phyloP scores from a whole-genome alignment of 2,113 vertebrate species.

The Solenodon paradoxus region DNA sequence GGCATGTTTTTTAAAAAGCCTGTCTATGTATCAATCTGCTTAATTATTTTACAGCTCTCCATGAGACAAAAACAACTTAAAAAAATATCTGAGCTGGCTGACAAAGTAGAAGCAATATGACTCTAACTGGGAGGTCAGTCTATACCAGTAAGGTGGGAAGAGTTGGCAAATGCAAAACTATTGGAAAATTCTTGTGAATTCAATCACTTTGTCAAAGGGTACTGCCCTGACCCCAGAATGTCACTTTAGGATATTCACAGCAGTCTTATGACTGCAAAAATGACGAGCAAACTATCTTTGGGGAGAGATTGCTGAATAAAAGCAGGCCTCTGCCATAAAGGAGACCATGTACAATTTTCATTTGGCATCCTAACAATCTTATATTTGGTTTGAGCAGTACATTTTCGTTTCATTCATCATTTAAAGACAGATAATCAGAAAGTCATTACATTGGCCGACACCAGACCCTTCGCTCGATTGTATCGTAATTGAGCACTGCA shows the following conservation, averaged over 20 bases:
- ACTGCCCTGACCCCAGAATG: background rate
- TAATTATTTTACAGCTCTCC: constrained; percentile 72
- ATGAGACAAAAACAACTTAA: constrained; percentile 65
- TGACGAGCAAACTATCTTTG: constrained; percentile 35
- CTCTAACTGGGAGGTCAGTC: constrained; percentile 10
- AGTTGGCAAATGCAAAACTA: background rate
- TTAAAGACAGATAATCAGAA: constrained; percentile 99
- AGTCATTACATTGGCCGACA: constrained; percentile 96
- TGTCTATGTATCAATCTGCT: constrained; percentile 73
- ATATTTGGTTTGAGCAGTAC: constrained; percentile 85
- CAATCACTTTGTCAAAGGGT: constrained; percentile 17
- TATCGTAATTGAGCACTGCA: constrained; percentile 93
- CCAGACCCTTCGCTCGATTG: constrained; percentile 87
- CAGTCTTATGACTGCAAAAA: background rate
- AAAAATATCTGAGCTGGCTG: constrained; percentile 63
- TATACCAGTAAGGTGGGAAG: background rate
- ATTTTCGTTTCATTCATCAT: constrained; percentile 98
- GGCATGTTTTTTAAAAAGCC: constrained; percentile 63
- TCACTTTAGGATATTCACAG: background rate
- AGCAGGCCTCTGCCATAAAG: constrained; percentile 61
- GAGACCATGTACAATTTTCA: constrained; percentile 69
- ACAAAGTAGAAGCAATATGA: constrained; percentile 39
- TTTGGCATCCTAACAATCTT: constrained; percentile 82
- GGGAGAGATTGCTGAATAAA: constrained; percentile 12
- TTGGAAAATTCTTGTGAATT: constrained; percentile 10